Conservation (phyloP, 2,888 invertebrate genomes). For the Latrodectus hesperus region DNA sequence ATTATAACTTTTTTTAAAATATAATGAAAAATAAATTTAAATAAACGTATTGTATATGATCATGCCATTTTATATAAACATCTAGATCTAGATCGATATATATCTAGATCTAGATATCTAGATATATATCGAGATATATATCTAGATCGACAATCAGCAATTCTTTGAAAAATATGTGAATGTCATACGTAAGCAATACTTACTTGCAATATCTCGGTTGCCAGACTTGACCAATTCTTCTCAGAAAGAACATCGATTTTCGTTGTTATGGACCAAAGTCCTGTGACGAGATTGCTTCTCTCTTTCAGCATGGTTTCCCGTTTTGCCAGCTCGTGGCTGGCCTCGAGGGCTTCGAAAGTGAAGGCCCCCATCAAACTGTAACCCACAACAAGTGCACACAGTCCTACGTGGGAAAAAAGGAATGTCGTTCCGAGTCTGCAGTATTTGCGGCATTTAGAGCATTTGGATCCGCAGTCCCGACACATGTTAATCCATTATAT, state of each 20-base stretch:
- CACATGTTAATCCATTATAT: neutral
- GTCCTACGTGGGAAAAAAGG: constrained; percentile 89
- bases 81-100: too few species aligned
- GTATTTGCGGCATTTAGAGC: constrained; percentile 80
- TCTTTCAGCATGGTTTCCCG: constrained; percentile 78
- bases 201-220: constrained; percentile 75
- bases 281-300: constrained; percentile 80
- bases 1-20: too few species aligned
- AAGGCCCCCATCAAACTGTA: constrained; percentile 92
- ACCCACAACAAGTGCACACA: constrained; percentile 89
- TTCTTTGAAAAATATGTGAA: too few species aligned
- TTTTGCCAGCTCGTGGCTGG: constrained; percentile 53
- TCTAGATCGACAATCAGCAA: too few species aligned
- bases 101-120: too few species aligned
- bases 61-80: too few species aligned
- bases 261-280: constrained; percentile 86
- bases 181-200: neutral
- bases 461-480: constrained; percentile 29
- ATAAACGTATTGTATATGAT: too few species aligned
- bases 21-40: too few species aligned
- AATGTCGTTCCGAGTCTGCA: constrained; percentile 88
- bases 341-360: constrained; percentile 86
- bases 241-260: constrained; percentile 83
- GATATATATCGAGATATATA: too few species aligned
- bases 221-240: constrained; percentile 84